phyloP scores from a whole-genome alignment of 2,113 vertebrate species.

The Lipotes vexillifer region DNA sequence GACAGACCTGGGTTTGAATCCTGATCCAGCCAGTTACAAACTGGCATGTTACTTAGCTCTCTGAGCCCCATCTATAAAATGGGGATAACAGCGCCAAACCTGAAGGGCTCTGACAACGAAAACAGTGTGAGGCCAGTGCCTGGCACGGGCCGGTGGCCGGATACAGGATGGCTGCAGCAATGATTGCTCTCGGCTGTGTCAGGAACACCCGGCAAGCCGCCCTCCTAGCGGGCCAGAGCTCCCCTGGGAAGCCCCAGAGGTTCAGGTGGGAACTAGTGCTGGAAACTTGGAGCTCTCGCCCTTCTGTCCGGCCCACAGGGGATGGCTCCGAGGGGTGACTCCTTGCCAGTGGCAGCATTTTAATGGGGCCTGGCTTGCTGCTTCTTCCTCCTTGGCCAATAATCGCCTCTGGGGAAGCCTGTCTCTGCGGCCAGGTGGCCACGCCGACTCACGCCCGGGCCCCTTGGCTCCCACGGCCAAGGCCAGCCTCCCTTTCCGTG shows the following conservation, averaged over 20 bases:
- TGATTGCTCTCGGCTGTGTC: not conserved
- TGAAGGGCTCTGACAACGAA: not conserved
- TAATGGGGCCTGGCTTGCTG: not conserved
- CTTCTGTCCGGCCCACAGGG: not conserved
- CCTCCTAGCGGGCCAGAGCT: not conserved
- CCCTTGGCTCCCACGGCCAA: not conserved
- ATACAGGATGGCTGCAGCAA: not conserved
- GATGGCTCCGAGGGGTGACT: not conserved
- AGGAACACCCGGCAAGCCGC: not conserved
- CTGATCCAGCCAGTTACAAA: not conserved
- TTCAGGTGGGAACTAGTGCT: not conserved
- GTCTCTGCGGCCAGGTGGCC: not conserved
- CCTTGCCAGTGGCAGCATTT: not conserved
- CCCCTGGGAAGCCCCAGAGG: not conserved
- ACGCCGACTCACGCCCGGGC: not conserved
- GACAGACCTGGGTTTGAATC: not conserved
- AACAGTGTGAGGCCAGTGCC: not conserved
- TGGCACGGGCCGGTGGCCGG: accelerated
- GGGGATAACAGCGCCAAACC: not conserved
- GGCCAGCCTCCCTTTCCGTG: not conserved
- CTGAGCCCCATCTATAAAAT: not conserved
- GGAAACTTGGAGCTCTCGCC: not conserved
- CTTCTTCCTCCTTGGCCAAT: not conserved
- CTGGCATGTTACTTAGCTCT: not conserved
- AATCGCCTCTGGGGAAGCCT: slow-evolving; percentile 36